A percentile compares a stretch with the other conserved stretches of the same genome.
phyloP scores from a whole-genome alignment of 2,797 vertebrate species.

The Cyprinella venusta region DNA sequence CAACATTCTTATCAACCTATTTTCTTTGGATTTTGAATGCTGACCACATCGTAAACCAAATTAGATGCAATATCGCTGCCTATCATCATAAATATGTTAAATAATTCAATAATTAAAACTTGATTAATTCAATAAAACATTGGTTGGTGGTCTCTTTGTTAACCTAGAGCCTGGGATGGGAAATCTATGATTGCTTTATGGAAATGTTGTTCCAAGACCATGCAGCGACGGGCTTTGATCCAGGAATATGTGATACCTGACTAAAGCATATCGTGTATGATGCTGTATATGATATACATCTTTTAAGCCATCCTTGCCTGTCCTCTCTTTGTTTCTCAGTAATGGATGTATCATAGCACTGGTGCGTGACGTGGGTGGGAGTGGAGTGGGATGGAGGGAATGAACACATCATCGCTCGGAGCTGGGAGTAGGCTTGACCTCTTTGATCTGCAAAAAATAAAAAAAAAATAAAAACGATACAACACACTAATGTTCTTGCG shows the following conservation, averaged over 20 bases:
- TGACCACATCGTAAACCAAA: neutral
- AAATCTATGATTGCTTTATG: neutral
- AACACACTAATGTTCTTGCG: constrained; percentile 21
- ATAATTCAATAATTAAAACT: neutral
- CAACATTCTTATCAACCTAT: neutral
- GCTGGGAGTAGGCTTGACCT: constrained; percentile 55
- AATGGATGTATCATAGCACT: constrained; percentile 56
- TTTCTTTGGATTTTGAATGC: neutral
- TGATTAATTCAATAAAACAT: neutral
- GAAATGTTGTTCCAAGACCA: neutral
- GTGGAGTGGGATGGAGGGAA: constrained; percentile 57
- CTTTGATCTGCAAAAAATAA: constrained; percentile 32
- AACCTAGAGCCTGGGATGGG: neutral
- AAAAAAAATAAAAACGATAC: neutral
- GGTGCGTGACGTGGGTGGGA: constrained; percentile 52
- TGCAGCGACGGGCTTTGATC: neutral
- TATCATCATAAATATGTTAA: neutral
- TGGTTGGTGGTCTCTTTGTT: neutral
- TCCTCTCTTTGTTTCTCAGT: constrained; percentile 34
- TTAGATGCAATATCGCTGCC: neutral
- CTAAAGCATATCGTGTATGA: neutral
- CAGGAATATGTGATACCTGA: neutral
- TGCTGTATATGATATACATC: neutral
- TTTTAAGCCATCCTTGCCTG: constrained; percentile 7
- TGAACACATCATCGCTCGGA: constrained; percentile 52